phyloP scores from a whole-genome alignment of 2,888 invertebrate genomes.

The Aleiodes testaceus region DNA sequence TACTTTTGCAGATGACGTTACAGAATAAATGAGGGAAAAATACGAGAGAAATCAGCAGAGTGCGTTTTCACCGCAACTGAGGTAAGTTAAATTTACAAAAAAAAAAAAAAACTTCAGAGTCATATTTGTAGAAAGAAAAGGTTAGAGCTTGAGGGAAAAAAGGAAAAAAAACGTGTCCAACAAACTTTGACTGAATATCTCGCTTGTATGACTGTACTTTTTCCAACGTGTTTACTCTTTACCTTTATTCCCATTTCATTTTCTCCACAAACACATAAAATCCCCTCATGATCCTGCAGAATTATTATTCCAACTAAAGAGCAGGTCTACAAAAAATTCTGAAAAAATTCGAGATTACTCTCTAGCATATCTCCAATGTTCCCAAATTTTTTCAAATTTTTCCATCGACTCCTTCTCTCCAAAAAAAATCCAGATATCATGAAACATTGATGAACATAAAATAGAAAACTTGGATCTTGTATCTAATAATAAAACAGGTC shows the following conservation, averaged over 20 bases:
- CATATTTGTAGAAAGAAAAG: not conserved
- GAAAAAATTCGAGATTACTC: too few relatives aligned
- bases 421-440: too few relatives aligned
- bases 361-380: too few relatives aligned
- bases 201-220: constrained; percentile 56
- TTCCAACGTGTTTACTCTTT: constrained; percentile 56
- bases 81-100: not conserved
- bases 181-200: constrained; percentile 55
- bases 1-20: too few relatives aligned
- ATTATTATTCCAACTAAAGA: not conserved
- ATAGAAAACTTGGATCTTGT: not conserved
- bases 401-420: too few relatives aligned
- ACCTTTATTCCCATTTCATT: constrained; percentile 40
- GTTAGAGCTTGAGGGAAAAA: not conserved
- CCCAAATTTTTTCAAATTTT: too few relatives aligned
- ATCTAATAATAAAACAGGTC: constrained; percentile 39
- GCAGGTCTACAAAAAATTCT: too few relatives aligned
- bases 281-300: constrained; percentile 28
- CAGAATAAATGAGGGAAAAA: constrained; percentile 4
- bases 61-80: constrained; percentile 15
- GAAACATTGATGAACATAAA: too few relatives aligned
- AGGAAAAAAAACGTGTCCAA: constrained; percentile 39
- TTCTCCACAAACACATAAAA: constrained; percentile 37
- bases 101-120: not conserved
- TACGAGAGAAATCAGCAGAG: constrained; percentile 4